Conservation (phyloP, 2,888 invertebrate species). For the Icerya purchasi region DNA sequence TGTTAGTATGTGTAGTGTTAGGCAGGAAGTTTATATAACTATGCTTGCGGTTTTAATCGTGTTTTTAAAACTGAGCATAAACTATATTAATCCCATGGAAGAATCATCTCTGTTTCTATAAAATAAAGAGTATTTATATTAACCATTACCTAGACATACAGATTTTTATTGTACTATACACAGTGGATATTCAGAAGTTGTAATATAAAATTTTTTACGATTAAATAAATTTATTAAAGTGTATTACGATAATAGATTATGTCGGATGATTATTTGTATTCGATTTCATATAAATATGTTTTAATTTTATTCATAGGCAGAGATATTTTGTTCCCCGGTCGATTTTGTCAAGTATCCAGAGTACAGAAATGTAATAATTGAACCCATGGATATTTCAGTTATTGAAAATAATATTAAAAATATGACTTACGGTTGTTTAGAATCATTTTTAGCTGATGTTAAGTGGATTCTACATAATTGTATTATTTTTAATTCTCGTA, state of each 20-base stretch:
- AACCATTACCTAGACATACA: too few species aligned
- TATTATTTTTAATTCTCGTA: constrained; percentile 71
- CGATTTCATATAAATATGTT: neutral
- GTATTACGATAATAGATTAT: neutral
- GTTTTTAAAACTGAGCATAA: too few species aligned
- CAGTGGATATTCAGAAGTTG: too few species aligned
- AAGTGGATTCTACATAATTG: constrained; percentile 91
- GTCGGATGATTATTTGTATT: neutral
- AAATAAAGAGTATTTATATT: too few species aligned
- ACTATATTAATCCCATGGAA: too few species aligned
- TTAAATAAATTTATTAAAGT: neutral
- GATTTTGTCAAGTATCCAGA: constrained; percentile 45
- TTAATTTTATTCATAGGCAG: constrained; percentile 26
- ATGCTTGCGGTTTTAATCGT: too few species aligned
- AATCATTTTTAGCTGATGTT: constrained; percentile 70
- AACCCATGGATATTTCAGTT: constrained; percentile 63
- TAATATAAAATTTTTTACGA: neutral
- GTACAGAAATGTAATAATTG: constrained; percentile 59
- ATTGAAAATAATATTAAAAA: constrained; percentile 54
- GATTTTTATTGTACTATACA: too few species aligned
- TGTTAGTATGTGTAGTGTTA: too few species aligned
- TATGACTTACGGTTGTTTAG: constrained; percentile 61
- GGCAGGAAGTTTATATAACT: too few species aligned
- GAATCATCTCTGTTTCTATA: too few species aligned
- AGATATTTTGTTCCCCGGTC: constrained; percentile 57